Conservation (phyloP, 2,113 vertebrate species). For the Promerops cafer region DNA sequence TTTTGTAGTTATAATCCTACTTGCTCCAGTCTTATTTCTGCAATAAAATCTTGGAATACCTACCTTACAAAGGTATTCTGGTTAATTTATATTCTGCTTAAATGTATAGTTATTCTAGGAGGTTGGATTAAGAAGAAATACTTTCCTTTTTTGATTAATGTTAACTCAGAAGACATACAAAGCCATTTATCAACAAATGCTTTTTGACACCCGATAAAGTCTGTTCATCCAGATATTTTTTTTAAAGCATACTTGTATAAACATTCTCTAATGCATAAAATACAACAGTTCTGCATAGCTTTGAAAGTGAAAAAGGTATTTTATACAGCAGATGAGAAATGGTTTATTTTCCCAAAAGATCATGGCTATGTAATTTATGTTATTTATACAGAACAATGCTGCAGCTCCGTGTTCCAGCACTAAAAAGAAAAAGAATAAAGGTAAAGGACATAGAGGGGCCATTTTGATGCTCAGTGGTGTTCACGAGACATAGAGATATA, state of each 20-base stretch:
- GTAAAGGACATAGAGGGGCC: background rate
- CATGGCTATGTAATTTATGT: slow-evolving; percentile 34
- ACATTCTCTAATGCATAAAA: slow-evolving; percentile 32
- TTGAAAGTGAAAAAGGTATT: slow-evolving; percentile 21
- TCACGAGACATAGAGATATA: background rate
- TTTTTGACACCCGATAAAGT: slow-evolving; percentile 42
- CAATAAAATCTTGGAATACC: background rate
- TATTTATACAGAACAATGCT: slow-evolving; percentile 36
- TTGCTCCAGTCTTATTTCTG: background rate
- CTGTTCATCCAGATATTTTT: slow-evolving; percentile 11
- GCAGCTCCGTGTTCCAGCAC: background rate
- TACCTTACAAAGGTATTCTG: background rate
- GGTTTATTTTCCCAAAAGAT: slow-evolving; percentile 26
- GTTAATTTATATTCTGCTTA: slow-evolving; percentile 41
- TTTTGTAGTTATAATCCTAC: background rate
- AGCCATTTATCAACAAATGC: slow-evolving; percentile 28
- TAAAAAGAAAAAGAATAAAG: background rate
- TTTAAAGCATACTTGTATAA: slow-evolving; percentile 31
- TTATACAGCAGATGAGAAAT: slow-evolving; percentile 39
- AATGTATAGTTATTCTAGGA: background rate
- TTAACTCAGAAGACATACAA: slow-evolving; percentile 1
- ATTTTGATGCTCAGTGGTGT: background rate
- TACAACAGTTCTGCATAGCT: background rate
- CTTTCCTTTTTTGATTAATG: slow-evolving; percentile 34
- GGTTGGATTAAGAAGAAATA: background rate